Conservation (phyloP, 2,797 vertebrate species). For the Lindbergichthys nudifrons region DNA sequence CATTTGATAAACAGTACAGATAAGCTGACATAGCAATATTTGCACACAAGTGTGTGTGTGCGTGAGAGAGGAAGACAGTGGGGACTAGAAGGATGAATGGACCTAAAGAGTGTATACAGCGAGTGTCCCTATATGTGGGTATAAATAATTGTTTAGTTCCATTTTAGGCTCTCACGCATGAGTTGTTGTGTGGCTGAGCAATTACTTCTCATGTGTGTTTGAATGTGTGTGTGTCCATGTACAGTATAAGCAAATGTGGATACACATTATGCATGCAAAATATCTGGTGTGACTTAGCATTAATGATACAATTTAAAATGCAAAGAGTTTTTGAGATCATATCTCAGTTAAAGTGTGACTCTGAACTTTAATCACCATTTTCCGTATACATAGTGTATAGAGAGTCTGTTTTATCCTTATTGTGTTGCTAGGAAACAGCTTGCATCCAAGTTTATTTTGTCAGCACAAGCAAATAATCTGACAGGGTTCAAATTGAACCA, state of each 20-base stretch:
- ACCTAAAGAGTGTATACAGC: conserved; percentile 8
- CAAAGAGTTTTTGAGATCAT: neutral
- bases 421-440: conserved; percentile 22
- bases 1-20: conserved; percentile 9
- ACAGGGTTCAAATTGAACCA: conserved; percentile 5
- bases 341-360: conserved; percentile 3
- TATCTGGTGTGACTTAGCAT: neutral
- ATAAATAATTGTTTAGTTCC: conserved; percentile 44
- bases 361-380: conserved; percentile 12
- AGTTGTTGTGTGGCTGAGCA: conserved; percentile 11
- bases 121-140: conserved; percentile 11
- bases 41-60: conserved; percentile 19
- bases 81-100: neutral
- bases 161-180: conserved; percentile 19
- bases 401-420: conserved; percentile 15
- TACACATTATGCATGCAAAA: neutral
- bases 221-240: neutral
- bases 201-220: conserved; percentile 21
- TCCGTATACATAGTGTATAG: neutral
- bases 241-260: neutral
- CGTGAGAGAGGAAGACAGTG: neutral
- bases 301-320: conserved; percentile 14
- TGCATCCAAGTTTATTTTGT: conserved; percentile 19
- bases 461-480: neutral
- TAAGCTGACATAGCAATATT: conserved; percentile 40